Base-by-base conservation (phyloP, 2,888 invertebrate genomes). In the Craniophora ligustri region DNA sequence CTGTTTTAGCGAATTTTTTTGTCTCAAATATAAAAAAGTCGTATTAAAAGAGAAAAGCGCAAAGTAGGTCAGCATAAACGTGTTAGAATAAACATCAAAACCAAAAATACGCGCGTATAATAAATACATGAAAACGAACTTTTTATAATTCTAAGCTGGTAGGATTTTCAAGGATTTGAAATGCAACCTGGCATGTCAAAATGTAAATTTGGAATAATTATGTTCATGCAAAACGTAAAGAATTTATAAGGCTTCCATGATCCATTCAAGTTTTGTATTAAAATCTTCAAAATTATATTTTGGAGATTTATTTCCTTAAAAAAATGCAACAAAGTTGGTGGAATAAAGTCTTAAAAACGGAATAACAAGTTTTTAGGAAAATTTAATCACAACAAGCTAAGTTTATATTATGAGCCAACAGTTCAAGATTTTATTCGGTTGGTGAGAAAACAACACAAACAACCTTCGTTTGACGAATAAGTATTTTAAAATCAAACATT, bases 81-180 rank as follows among this genome's bases (percentile, higher is more conserved):
- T n/a, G n/a, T 42, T 28, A n/a, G 3, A 32, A 45, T 7, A 28
- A 35, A 40, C 19, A 31, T 40, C 16, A 32, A 41, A 46, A 55
- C 21, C 19, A 64, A 64, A 60, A 55, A 36, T 34, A 64, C 57
- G 46, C 56, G 64, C 41, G 13, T 10, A 10, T 18, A 38, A 40
- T 55, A 19, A 30, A 18, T 30, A 16, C 35, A 13, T 6, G 31
- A 13, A 18, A 41, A 58, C 0, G 21, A 40, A 31, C 6, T 31
- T 26, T 5, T 41, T 55, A 8, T 31, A 40, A 54, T 54, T 39
- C 18, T 3, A 18, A 35, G 10, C 26, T n/a, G n/a, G 44, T 13
- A 51, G 13, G 28, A 21, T 44, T 19, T 15, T 10, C 15, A 6
- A 8, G 11, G 21, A 16, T 23, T 44, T 8, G 21, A 30, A 10